These are phyloP conservation scores for Aselliscus stoliczkanus DNA, from an alignment of 2,797 vertebrate genomes.

Conservation along the genomic window DNA sequence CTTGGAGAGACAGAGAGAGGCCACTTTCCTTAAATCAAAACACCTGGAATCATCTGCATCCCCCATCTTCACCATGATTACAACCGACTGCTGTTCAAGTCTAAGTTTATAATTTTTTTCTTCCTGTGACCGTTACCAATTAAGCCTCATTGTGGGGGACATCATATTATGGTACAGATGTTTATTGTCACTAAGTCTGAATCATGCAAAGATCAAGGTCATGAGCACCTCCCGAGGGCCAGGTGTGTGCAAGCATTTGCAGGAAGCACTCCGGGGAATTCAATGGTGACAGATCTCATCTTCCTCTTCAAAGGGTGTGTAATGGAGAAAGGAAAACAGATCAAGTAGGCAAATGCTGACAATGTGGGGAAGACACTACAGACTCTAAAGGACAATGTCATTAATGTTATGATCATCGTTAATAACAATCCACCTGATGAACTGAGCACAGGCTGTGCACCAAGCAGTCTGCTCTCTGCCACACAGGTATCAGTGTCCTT, in stretches of 20 bases:
- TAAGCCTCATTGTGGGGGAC: not conserved
- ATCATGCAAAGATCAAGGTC: slow-evolving; percentile 1
- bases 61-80: not conserved
- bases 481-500: not conserved
- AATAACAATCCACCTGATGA: not conserved
- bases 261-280: not conserved
- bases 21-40: slow-evolving; percentile 39
- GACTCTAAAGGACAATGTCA: not conserved
- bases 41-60: slow-evolving; percentile 25
- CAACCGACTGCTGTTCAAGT: not conserved
- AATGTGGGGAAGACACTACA: not conserved
- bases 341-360: not conserved
- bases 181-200: not conserved
- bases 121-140: slow-evolving; percentile 45
- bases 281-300: not conserved
- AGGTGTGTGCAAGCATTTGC: not conserved
- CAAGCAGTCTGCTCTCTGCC: not conserved
- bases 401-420: not conserved
- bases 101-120: not conserved
- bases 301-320: not conserved
- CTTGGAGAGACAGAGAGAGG: not conserved
- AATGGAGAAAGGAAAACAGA: not conserved
- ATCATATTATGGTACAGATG: not conserved
- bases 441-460: not conserved
- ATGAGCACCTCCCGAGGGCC: not conserved